Evolutionary conservation across 2,113 vertebrate genomes (phyloP), one percentile per base, ranked within the genome.

Genomic region (Felis chaus): DNA sequence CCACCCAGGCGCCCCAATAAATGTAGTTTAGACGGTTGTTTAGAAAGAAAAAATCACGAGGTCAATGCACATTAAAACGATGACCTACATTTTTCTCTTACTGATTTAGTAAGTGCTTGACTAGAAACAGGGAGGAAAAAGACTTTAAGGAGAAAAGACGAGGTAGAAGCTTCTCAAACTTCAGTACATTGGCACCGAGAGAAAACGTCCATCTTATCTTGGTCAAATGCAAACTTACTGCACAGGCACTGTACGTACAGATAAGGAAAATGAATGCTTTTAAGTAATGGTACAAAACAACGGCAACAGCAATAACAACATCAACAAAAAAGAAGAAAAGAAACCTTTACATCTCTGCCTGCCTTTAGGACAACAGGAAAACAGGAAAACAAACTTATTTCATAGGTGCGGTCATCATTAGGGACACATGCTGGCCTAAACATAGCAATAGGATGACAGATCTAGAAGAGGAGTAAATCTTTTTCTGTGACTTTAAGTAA

Each of bases 31-130:
- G 93, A 93, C 5, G 12, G 53, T 19, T 82, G 3, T 31, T 68
- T 18, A 33, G n/a, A 79, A 93, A 57, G 14, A 31, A 71, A 82
- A 78, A 36, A 39, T n/a, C 33, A 33, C 7, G 61, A 90, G 12
- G 33, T 4, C 65, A 68, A 23, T 65, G 27, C 6, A 74, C 57
- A 81, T 80, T 66, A 63, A 88, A 88, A 83, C 73, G 0, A 68
- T 78, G 50, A 73, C 61, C 66, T 93, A 71, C 36, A 39, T 95
- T 80, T 94, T 74, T 66, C 68, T 69, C 92, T 41, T 93, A 76
- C 66, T 65, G 11, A 41, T 65, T 78, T 74, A 66, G 79, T 80
- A 61, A 87, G 45, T 94, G 21, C 8, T 57, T 91, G 21, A 83
- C 21, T 80, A 92, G 61, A 78, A 94, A 83, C 1, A 27, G 31